Evolutionary conservation across 2,113 vertebrate species (phyloP).

Genomic region (Marmota monax): DNA sequence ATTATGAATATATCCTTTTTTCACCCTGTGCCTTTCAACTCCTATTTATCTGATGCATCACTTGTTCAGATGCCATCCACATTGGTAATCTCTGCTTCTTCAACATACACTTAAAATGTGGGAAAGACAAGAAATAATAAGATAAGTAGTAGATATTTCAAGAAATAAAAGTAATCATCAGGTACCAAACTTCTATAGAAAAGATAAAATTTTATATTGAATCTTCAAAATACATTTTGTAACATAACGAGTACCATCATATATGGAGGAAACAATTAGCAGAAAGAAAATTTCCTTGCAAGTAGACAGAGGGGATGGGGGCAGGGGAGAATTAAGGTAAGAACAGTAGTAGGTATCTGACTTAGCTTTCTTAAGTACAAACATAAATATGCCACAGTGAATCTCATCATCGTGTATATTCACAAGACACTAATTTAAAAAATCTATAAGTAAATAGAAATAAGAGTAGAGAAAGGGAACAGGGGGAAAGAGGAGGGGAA

Average conservation of each 20-base stretch:
- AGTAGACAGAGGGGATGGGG: no score
- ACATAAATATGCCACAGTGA: no score
- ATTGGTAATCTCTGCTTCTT: neutral
- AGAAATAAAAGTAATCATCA: neutral
- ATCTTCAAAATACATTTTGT: constrained; percentile 17
- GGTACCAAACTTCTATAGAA: neutral
- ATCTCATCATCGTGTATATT: no score
- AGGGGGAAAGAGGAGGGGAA: no score
- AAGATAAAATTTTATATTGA: neutral
- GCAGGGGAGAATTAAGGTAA: no score
- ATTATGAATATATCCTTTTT: neutral
- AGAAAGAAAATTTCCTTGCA: neutral
- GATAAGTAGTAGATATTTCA: neutral
- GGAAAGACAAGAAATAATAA: neutral
- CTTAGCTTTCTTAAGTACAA: no score
- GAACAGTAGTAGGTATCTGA: no score
- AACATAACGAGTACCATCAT: neutral
- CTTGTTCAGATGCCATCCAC: neutral
- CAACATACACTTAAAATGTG: neutral
- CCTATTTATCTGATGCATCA: neutral
- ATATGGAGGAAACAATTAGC: neutral
- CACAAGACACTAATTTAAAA: no score
- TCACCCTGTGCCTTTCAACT: neutral
- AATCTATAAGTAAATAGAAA: no score
- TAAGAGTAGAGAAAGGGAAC: no score